Base-by-base conservation (phyloP, 2,888 invertebrate species). In the Caenorhabditis imperialis region DNA sequence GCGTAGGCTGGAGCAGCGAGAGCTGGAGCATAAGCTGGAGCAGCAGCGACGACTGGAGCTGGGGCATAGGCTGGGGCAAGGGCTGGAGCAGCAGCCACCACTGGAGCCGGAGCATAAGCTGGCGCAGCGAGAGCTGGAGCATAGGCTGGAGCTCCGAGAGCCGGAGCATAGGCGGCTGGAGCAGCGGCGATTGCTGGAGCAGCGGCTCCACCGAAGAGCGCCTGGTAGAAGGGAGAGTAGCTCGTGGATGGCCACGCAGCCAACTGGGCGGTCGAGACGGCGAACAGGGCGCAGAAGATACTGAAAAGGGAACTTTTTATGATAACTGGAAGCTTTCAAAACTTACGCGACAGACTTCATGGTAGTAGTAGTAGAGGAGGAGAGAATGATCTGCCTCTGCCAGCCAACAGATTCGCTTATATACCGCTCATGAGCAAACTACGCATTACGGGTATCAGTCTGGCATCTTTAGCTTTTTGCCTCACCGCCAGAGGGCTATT, bases 221-320 rank as follows among this genome's bases (percentile, higher is more conserved):
- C 48, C 55, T 79, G 79, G 57, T 75, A 74, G 79, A 69, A 79
- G 23, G 79, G 77, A 20, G 80, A 80, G 60, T 80, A 80, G 7
- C 77, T 77, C 23, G 75, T 74, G 7, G 78, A 71, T 38, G 80
- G 80, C 80, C 80, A 80, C 27, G 76, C 76, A 16, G 63, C 76
- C 33, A 69, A 44, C 50, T 76, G 76, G 16, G 60, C 63, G 33
- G 60, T 51, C 16, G 75, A 54, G 30, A 71, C 62, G 38, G 75
- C 61, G 75, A 72, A 50, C 60, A 71, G 38, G 25, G 71, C 63
- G 50, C 42, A 65, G 62, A 76, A 40, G 51, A 69, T 44, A 27
- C 75, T 75, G 48, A 58, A 71, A 71, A 23, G n/a, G n/a, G n/a
- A n/a, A n/a, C n/a, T 2, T 14, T 25, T 4, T 45, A 27, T 1